A percentile compares a stretch with the other conserved stretches of the same genome.
These are phyloP conservation scores for Nemotelus pantherinus DNA, from an alignment of 2,888 invertebrate genomes.

Conservation along the genomic window DNA sequence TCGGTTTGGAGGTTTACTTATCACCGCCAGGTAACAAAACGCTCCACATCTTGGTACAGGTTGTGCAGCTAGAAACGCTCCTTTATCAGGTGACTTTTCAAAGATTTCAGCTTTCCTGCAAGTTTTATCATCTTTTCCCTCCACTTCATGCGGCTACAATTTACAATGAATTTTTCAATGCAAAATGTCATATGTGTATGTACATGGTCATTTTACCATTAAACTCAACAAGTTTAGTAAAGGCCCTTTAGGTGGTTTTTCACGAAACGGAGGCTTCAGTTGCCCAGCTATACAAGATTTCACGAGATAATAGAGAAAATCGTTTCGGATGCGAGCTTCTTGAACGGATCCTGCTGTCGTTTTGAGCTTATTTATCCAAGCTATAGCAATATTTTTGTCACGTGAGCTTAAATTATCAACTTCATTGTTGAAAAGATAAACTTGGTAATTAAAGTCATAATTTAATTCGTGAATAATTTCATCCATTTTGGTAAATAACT, in stretches of 20 bases:
- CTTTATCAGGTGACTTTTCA: constrained; percentile 69
- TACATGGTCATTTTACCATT: constrained; percentile 57
- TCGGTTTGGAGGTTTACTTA: constrained; percentile 56
- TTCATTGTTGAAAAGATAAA: constrained; percentile 66
- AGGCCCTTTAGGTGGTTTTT: constrained; percentile 66
- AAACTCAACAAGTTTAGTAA: constrained; percentile 64
- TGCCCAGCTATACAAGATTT: constrained; percentile 65
- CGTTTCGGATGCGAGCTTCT: constrained; percentile 68
- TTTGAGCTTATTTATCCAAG: constrained; percentile 67
- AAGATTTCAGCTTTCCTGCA: constrained; percentile 63
- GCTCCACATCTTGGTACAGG: constrained; percentile 70
- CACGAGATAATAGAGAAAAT: constrained; percentile 68
- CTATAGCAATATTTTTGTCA: constrained; percentile 64
- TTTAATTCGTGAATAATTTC: constrained; percentile 65
- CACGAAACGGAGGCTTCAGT: constrained; percentile 66
- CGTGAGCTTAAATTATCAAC: constrained; percentile 61
- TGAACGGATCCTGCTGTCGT: constrained; percentile 64
- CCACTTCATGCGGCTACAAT: constrained; percentile 19
- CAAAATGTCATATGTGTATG: too few relatives aligned
- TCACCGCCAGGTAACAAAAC: constrained; percentile 69
- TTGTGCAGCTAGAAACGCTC: constrained; percentile 68
- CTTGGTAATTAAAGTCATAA: constrained; percentile 68
- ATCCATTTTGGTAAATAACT: constrained; percentile 58
- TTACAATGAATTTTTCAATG: constrained; percentile 10
- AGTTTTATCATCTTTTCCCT: neutral